A percentile compares a stretch with the other conserved stretches of the same genome.
phyloP scores from a whole-genome alignment of 2,888 invertebrate species.

The Drosophila diplacantha region DNA sequence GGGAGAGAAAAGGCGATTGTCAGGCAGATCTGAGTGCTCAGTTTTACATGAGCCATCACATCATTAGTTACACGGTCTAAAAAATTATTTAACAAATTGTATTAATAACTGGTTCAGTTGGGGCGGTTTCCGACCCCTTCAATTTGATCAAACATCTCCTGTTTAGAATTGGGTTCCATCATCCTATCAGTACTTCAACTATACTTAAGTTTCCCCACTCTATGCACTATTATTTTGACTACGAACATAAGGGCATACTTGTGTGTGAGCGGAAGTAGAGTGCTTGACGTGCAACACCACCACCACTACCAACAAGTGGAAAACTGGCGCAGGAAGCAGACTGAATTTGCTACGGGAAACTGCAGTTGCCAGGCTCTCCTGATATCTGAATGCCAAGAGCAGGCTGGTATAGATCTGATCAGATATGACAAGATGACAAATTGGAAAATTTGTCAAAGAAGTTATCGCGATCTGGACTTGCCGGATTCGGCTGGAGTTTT shows the following conservation, averaged over 20 bases:
- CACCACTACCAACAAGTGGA: slow-evolving; percentile 14
- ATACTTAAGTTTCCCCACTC: no score
- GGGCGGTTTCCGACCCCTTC: no score
- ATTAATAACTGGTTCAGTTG: background rate
- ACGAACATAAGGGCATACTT: background rate
- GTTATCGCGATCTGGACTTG: slow-evolving; percentile 29
- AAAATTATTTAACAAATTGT: background rate
- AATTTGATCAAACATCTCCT: background rate
- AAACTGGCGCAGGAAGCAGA: slow-evolving; percentile 26
- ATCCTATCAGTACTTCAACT: background rate
- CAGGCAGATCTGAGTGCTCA: slow-evolving; percentile 1
- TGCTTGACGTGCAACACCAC: slow-evolving; percentile 51
- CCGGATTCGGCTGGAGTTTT: slow-evolving; percentile 1
- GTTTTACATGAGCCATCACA: background rate
- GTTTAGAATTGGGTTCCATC: no score
- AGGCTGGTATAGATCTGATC: slow-evolving; percentile 57
- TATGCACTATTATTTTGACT: slow-evolving; percentile 3
- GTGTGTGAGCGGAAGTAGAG: slow-evolving; percentile 44
- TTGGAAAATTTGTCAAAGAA: slow-evolving; percentile 58
- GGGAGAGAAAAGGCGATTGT: slow-evolving; percentile 5
- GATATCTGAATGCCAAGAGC: slow-evolving; percentile 58
- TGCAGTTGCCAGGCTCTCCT: slow-evolving; percentile 18
- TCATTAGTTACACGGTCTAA: background rate
- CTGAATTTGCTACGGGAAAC: slow-evolving; percentile 30
- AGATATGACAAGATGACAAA: slow-evolving; percentile 54